phyloP scores from a whole-genome alignment of 2,888 invertebrate genomes.

The Eudemis profundana region DNA sequence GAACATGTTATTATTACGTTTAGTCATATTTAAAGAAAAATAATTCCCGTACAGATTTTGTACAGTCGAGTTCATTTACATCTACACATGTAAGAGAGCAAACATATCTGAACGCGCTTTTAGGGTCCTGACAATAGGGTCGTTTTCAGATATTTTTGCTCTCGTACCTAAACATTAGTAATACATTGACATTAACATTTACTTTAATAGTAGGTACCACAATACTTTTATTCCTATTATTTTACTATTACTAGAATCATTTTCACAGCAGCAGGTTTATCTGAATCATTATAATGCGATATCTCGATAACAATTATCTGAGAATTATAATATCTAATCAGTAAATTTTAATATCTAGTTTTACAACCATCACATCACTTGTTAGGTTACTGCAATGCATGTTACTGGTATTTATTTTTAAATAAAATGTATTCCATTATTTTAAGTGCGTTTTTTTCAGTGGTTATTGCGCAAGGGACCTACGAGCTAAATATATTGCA shows the following conservation, averaged over 20 bases:
- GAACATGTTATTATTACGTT: too few species aligned
- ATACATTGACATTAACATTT: too few species aligned
- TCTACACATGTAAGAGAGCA: too few species aligned
- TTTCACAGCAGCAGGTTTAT: background rate
- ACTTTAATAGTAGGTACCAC: background rate
- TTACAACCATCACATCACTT: background rate
- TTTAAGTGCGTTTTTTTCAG: constrained; percentile 7
- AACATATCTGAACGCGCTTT: too few species aligned
- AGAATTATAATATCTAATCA: constrained; percentile 10
- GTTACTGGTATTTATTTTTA: background rate
- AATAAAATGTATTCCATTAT: constrained; percentile 11
- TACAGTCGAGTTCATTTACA: too few species aligned
- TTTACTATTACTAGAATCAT: background rate
- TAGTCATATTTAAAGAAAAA: too few species aligned
- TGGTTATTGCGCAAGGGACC: constrained; percentile 14
- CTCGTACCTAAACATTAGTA: too few species aligned
- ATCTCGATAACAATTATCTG: constrained; percentile 14
- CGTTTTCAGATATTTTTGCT: too few species aligned
- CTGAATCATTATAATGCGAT: background rate
- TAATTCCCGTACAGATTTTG: too few species aligned
- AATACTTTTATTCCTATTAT: background rate
- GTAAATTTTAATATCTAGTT: constrained; percentile 3
- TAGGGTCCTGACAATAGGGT: too few species aligned
- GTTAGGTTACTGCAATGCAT: background rate
- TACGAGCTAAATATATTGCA: constrained; percentile 40